Evolutionary conservation across 2,888 invertebrate genomes (phyloP).

Genomic region (Petrolisthes manimaculis): DNA sequence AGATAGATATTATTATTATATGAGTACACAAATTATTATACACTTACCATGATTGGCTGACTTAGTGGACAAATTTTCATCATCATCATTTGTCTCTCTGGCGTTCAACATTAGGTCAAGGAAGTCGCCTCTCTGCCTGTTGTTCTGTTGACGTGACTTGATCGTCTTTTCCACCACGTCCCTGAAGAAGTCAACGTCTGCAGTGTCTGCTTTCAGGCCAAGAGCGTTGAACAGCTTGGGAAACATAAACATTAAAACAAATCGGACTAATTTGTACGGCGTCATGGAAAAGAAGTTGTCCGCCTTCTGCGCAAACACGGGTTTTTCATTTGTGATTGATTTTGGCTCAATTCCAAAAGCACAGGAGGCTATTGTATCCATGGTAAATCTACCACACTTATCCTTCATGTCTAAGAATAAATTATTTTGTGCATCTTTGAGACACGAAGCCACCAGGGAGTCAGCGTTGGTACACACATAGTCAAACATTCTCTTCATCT

Average conservation of each 20-base stretch:
- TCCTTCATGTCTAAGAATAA: slow-evolving; percentile 40
- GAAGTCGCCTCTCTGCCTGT: slow-evolving; percentile 38
- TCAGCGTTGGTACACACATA: slow-evolving; percentile 42
- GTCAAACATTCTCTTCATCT: slow-evolving; percentile 49
- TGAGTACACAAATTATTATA: too few species aligned
- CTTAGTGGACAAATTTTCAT: background rate
- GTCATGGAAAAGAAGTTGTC: slow-evolving; percentile 24
- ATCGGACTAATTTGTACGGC: background rate
- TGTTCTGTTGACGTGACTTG: background rate
- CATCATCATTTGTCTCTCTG: background rate
- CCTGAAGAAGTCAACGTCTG: slow-evolving; percentile 14
- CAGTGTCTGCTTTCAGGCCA: background rate
- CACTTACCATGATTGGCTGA: background rate
- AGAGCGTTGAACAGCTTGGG: slow-evolving; percentile 26
- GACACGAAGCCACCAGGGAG: slow-evolving; percentile 27
- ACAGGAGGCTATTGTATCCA: slow-evolving; percentile 60
- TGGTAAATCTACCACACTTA: slow-evolving; percentile 52
- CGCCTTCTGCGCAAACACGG: slow-evolving; percentile 46
- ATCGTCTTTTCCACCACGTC: slow-evolving; percentile 3
- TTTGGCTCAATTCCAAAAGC: slow-evolving; percentile 58
- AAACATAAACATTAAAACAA: background rate
- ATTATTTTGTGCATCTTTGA: slow-evolving; percentile 31
- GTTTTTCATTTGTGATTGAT: slow-evolving; percentile 28
- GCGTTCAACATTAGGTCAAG: slow-evolving; percentile 42
- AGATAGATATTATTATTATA: too few species aligned